Conservation (phyloP, 2,797 vertebrate genomes). For the Salmo trutta region DNA sequence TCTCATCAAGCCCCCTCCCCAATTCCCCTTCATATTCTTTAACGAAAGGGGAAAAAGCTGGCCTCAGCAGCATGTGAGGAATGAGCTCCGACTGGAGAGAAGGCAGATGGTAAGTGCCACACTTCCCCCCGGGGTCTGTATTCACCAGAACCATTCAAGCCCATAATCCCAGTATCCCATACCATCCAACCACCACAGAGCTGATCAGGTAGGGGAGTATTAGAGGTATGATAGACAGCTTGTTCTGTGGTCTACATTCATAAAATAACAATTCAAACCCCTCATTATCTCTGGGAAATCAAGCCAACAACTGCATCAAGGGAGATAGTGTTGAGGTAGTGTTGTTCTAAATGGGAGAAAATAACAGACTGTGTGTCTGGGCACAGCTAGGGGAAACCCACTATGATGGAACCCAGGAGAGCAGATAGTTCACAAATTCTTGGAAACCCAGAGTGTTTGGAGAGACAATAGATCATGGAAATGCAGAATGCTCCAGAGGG, state of each 20-base stretch:
- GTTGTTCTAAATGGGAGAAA: too few relatives aligned
- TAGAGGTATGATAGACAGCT: background rate
- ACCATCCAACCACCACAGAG: background rate
- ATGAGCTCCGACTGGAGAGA: background rate
- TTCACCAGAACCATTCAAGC: slow-evolving; percentile 13
- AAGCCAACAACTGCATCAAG: background rate
- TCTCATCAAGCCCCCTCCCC: background rate
- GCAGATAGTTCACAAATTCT: background rate
- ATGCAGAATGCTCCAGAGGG: background rate
- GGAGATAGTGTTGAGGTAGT: too few relatives aligned
- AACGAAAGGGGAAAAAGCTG: slow-evolving; percentile 2
- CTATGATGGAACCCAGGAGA: background rate
- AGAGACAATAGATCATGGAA: background rate
- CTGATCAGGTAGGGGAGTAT: background rate
- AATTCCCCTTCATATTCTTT: background rate
- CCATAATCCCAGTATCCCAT: background rate
- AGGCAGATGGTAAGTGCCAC: background rate
- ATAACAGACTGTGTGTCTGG: too few relatives aligned
- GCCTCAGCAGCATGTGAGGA: slow-evolving; percentile 5
- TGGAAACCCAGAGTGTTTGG: background rate
- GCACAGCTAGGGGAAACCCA: too few relatives aligned
- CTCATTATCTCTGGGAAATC: background rate
- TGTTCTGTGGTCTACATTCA: background rate
- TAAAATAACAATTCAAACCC: background rate
- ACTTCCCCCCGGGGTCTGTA: background rate